Conservation (phyloP, 2,113 vertebrate species). For the Rhipidura dahli region DNA sequence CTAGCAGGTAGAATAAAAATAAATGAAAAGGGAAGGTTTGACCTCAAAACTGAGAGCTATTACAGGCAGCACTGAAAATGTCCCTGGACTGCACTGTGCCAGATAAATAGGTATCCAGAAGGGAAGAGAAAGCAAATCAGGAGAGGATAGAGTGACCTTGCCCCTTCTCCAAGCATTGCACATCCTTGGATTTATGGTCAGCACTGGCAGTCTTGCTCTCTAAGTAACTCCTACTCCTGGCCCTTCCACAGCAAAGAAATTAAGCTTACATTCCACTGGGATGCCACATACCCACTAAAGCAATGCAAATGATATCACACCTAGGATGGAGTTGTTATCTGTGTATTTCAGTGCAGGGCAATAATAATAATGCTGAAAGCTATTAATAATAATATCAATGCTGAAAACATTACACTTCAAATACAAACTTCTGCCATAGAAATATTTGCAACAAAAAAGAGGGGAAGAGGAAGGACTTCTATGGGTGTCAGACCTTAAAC, state of each 20-base stretch:
- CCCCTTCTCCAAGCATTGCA: not conserved
- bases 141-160: not conserved
- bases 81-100: not conserved
- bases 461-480: not conserved
- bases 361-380: not conserved
- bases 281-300: not conserved
- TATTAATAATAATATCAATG: not conserved
- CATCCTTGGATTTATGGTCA: not conserved
- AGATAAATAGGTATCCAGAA: not conserved
- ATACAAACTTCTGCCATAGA: not conserved
- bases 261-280: accelerated
- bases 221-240: not conserved
- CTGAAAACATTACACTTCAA: not conserved
- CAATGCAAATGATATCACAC: not conserved
- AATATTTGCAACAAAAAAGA: not conserved
- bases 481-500: accelerated
- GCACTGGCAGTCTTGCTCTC: not conserved
- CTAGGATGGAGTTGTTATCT: not conserved
- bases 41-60: not conserved
- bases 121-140: not conserved
- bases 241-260: not conserved
- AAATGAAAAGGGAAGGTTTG: not conserved
- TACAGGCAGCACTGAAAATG: not conserved
- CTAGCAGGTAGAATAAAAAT: not conserved
- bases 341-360: not conserved